These are phyloP conservation scores for Hypothenemus hampei DNA, from an alignment of 1,140 invertebrate species.

Conservation along the genomic window DNA sequence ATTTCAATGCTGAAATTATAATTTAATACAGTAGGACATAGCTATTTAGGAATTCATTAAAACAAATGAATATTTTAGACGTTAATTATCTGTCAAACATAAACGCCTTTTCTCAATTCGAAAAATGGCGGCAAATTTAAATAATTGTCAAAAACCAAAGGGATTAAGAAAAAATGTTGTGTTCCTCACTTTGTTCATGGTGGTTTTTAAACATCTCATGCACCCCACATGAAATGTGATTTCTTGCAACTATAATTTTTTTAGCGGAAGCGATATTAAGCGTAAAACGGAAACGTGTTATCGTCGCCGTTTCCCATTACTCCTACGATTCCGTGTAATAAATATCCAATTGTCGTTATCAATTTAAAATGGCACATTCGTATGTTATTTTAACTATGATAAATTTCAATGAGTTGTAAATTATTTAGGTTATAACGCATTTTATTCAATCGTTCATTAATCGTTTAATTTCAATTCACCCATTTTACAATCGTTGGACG, in stretches of 20 bases:
- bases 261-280: constrained; percentile 1
- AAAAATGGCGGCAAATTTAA: neutral
- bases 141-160: neutral
- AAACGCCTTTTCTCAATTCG: neutral
- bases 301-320: constrained; percentile 3
- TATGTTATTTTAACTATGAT: constrained; percentile 4
- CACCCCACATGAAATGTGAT: too few relatives aligned
- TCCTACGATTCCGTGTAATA: constrained; percentile 6
- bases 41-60: too few relatives aligned
- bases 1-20: too few relatives aligned
- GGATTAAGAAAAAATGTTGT: neutral
- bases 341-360: constrained; percentile 7
- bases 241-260: too few relatives aligned
- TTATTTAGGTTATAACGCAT: neutral
- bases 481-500: too few relatives aligned
- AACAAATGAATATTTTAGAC: neutral
- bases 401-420: neutral
- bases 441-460: neutral
- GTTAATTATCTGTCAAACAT: neutral
- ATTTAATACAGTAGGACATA: too few relatives aligned
- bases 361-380: constrained; percentile 5
- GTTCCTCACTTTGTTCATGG: neutral
- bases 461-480: too few relatives aligned
- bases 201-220: too few relatives aligned
- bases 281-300: constrained; percentile 8